These are phyloP conservation scores for Drosophila anceps DNA, from an alignment of 2,888 invertebrate genomes.

Conservation along the genomic window DNA sequence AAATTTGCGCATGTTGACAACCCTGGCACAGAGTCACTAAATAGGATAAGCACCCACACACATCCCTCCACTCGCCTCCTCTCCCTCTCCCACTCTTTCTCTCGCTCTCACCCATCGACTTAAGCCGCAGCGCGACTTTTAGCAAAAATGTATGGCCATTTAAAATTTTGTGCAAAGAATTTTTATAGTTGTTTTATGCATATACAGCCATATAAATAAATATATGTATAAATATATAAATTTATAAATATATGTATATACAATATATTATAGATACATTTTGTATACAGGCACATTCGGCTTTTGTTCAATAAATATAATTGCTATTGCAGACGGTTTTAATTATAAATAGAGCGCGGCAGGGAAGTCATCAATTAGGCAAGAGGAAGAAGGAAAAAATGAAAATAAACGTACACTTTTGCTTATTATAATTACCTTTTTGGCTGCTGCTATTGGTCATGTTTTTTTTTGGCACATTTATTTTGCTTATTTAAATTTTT, in stretches of 20 bases:
- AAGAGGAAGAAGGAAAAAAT: constrained; percentile 29
- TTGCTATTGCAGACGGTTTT: constrained; percentile 67
- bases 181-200: constrained; percentile 64
- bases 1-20: constrained; percentile 37
- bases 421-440: constrained; percentile 67
- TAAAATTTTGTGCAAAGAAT: constrained; percentile 60
- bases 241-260: constrained; percentile 10
- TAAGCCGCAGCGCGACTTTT: constrained; percentile 58
- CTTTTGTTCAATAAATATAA: constrained; percentile 71
- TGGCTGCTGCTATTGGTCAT: constrained; percentile 16
- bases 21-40: constrained; percentile 54
- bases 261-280: constrained; percentile 15
- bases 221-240: constrained; percentile 18
- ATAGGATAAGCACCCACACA: constrained; percentile 62
- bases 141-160: constrained; percentile 65
- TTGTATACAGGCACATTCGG: constrained; percentile 33
- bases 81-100: constrained; percentile 1
- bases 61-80: neutral
- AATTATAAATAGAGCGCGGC: constrained; percentile 68
- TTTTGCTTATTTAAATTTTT: constrained; percentile 63
- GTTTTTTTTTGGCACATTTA: constrained; percentile 59
- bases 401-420: constrained; percentile 45
- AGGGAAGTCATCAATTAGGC: constrained; percentile 76
- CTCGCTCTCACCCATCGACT: constrained; percentile 33
- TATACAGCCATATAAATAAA: constrained; percentile 10